phyloP scores from a whole-genome alignment of 2,113 vertebrate species.

The Vireo altiloquus region DNA sequence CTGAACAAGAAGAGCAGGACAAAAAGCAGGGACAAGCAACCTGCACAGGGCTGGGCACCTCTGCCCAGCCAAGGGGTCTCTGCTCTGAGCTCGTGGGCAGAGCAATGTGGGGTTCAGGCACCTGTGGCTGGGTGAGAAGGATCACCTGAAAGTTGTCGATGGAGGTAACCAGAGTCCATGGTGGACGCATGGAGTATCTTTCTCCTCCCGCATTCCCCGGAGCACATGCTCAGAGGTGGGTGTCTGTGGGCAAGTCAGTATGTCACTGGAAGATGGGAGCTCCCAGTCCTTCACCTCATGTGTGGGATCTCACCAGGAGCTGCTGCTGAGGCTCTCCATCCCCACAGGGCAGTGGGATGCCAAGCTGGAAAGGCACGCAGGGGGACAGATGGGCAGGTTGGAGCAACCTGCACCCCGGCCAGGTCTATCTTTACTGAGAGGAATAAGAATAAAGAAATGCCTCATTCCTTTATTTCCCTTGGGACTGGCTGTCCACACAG shows the following conservation, averaged over 20 bases:
- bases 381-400: not conserved
- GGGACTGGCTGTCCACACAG: not conserved
- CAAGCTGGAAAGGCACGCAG: accelerated
- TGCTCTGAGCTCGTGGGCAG: not conserved
- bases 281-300: not conserved
- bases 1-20: not conserved
- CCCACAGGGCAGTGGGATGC: not conserved
- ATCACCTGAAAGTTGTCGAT: not conserved
- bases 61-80: not conserved
- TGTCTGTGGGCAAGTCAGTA: not conserved
- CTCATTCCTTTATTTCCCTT: not conserved
- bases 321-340: not conserved
- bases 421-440: not conserved
- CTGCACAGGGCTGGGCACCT: not conserved
- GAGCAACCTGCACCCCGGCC: not conserved
- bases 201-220: not conserved
- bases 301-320: not conserved
- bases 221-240: not conserved
- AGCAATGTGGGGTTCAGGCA: not conserved
- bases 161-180: not conserved
- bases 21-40: not conserved
- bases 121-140: not conserved
- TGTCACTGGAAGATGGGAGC: not conserved
- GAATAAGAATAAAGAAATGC: not conserved
- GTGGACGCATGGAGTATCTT: not conserved